Base-by-base conservation (phyloP, 2,113 vertebrate genomes). In the Pardalotus punctatus region DNA sequence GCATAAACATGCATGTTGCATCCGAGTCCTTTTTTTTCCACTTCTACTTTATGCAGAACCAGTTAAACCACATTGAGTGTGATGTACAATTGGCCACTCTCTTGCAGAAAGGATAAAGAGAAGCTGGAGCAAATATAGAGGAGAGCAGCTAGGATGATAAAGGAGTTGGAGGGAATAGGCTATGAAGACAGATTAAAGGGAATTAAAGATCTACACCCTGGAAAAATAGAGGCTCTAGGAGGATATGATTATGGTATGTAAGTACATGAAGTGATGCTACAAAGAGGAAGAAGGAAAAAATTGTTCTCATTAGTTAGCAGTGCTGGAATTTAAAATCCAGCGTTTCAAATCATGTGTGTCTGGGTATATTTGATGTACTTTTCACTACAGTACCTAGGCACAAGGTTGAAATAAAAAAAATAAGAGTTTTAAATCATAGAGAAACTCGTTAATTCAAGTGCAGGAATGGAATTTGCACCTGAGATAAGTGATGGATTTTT, bases 291-390 rank as follows among this genome's bases (percentile, higher is more conserved):
- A 95, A 89, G 51, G 71, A 70, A 93, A 94, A 96, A 96, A 97
- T 96, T 92, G 96, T 96, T 97, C 96, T 96, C 95, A 95, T 97
- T 97, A 97, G 95, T 96, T 97, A 91, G 94, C 88, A 92, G 69
- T 91, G 93, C 83, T 91, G 91, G 95, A 96, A 95, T 93, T 94
- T 90, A 92, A 97, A 97, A 96, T 97, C 94, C 88, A 84, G 87
- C 92, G 2, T 96, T 96, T 97, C 94, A 95, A 94, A 96, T 96
- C 29, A 3, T 86, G 42, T 89, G 79, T 10, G 62, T 94, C 92
- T 93, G 86, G 78, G 53, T 96, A 13, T 84, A 95, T 96, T 95
- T 97, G 94, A 97, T 96, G 88, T 96, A 87, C 93, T 96, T 96
- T 92, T 60, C 89, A 71, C 88, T 70, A 56, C 70, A 77, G 79